Conservation (phyloP, 2,888 invertebrate genomes). For the Agrilus mali region DNA sequence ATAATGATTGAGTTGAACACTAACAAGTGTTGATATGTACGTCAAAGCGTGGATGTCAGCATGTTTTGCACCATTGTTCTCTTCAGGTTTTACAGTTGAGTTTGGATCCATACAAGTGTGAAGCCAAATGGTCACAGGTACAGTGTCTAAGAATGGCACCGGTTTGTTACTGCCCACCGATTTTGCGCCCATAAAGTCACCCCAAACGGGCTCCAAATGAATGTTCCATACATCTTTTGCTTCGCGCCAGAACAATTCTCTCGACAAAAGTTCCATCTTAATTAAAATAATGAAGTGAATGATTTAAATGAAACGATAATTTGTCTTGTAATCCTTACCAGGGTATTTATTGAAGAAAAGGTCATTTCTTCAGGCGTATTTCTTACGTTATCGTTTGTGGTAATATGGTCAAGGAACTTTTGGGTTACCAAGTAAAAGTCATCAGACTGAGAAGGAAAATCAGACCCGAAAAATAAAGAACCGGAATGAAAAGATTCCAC, state of each 20-base stretch:
- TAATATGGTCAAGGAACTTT: slow-evolving; percentile 62
- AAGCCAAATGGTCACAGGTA: slow-evolving; percentile 80
- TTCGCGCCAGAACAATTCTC: slow-evolving; percentile 59
- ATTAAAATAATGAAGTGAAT: slow-evolving; percentile 5
- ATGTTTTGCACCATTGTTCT: slow-evolving; percentile 23
- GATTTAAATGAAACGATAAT: background rate
- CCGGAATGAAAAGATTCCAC: slow-evolving; percentile 66
- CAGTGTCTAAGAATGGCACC: slow-evolving; percentile 71
- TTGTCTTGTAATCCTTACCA: slow-evolving; percentile 18
- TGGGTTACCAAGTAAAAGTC: slow-evolving; percentile 72
- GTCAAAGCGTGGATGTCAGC: slow-evolving; percentile 71
- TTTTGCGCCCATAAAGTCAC: slow-evolving; percentile 77
- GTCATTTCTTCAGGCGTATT: slow-evolving; percentile 26
- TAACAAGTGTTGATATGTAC: slow-evolving; percentile 71
- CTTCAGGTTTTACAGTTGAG: slow-evolving; percentile 23
- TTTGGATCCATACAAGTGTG: slow-evolving; percentile 37
- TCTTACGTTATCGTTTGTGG: slow-evolving; percentile 37
- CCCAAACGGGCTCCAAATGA: slow-evolving; percentile 82
- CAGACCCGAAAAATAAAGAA: slow-evolving; percentile 59
- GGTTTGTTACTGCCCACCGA: slow-evolving; percentile 61
- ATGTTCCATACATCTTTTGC: slow-evolving; percentile 83
- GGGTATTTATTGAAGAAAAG: slow-evolving; percentile 21
- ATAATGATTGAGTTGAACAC: slow-evolving; percentile 86
- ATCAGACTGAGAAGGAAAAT: slow-evolving; percentile 57
- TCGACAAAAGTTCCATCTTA: slow-evolving; percentile 27